Evolutionary conservation across 1,140 invertebrate genomes (phyloP), one percentile per base, ranked within the genome.

Genomic region (Harpegnathos saltator): DNA sequence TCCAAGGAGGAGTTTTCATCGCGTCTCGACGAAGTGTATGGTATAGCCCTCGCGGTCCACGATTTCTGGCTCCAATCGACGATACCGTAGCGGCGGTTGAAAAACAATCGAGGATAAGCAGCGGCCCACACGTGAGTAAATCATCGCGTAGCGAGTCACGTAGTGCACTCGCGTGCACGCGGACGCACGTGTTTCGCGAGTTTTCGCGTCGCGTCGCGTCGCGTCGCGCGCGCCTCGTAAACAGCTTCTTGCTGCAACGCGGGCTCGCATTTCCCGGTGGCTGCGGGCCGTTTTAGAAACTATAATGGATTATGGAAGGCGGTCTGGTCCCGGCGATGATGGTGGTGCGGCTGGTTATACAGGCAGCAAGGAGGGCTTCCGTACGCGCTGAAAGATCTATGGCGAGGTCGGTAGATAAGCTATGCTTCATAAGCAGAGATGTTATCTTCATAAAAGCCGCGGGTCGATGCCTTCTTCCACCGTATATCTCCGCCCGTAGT

Each of bases 361-460:
- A 54, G 83, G 63, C 66, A 22, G 86, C 82, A 83, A 89, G 83
- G 75, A 68, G 58, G 54, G 81, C 75, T 84, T 89, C 83, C 84
- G 85, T 84, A 68, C 77, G 44, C 75, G 75, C 78, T 68, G 85
- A 89, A 90, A 90, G 89, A 90, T 90, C 83, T 81, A 89, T 84
- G 78, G 68, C 58, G 81, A 44, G 69, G 44, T 44, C 52, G 73
- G 77, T 74, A 84, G 89, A 90, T 90, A 90, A 90, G 87, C 84
- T 84, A 78, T 86, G 88, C 85, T 85, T 89, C 89, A 90, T 90
- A 89, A 89, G 88, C 88, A 80, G 83, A 86, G 89, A 90, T 90
- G 72, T 87, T 90, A 90, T 90, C 89, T 72, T 73, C 59, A 73
- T 74, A 88, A 84, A 82, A 87, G 86, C 87, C 71, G 80, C 73